Base-by-base conservation (phyloP, 1,140 invertebrate genomes). In the Eubasilissa regina region DNA sequence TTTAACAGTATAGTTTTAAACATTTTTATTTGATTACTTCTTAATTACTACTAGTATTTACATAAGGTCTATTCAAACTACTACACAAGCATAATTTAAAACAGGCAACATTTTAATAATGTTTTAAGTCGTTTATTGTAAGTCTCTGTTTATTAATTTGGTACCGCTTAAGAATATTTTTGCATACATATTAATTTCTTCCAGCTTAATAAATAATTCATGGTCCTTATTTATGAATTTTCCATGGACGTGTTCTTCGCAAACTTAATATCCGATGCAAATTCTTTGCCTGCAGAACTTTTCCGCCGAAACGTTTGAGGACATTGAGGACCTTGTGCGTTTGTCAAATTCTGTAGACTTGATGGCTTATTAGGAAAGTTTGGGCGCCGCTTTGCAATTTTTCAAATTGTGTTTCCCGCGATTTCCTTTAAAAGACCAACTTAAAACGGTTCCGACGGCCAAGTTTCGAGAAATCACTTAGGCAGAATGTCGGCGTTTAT, bases 351-450 rank as follows among this genome's bases (percentile, higher is more conserved):
- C 35, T 68, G 64, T 47, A 70, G 66, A 70, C 44, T 48, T 70
- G 66, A 48, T 70, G 47, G 66, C 66, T 70, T 70, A 70, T 70
- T 70, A 70, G 66, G 17, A 70, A 70, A 70, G 66, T 70, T 70
- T 70, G 13, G 47, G 66, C 45, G 35, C 66, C 66, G 66, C 47
- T 70, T 51, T 70, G 19, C 66, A 48, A 70, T 70, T 70, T 70
- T 70, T 70, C 66, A 70, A 53, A 70, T 48, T 45, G 66, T 70
- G 66, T 70, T 70, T 51, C 17, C 66, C 66, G 51, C 48, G 66
- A 70, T 70, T 70, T 70, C 47, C 45, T 70, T 21, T 47, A 51
- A 70, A 70, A 51, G 66, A 70, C 66, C 19, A n/a, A 47, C 45
- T 70, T 70, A 17, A 70, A 17, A 70, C 66, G n/a, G 44, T 47